A percentile compares a stretch with the other conserved stretches of the same genome.
These are phyloP conservation scores for Scrobipalpa costella DNA, from an alignment of 2,888 invertebrate species.

Conservation along the genomic window DNA sequence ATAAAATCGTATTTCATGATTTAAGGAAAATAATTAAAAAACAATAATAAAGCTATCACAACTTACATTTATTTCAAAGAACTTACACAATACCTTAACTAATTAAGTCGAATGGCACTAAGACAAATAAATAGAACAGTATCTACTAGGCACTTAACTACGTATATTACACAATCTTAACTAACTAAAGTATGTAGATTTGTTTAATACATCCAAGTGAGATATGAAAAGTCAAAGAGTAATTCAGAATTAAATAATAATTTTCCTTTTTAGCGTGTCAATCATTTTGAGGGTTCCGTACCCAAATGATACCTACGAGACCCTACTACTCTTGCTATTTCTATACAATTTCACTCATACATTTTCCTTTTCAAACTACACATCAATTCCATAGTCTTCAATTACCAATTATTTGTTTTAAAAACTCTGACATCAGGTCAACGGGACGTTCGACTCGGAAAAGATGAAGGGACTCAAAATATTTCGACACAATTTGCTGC, in stretches of 20 bases:
- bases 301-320: no score
- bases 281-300: no score
- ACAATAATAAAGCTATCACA: not conserved
- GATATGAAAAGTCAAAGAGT: not conserved
- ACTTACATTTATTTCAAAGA: slow-evolving; percentile 22
- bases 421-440: no score
- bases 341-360: no score
- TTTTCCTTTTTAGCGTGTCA: no score
- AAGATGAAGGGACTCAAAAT: no score
- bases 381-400: not conserved
- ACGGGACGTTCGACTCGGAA: no score
- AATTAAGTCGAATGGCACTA: slow-evolving; percentile 32
- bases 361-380: not conserved
- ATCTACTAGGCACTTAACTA: not conserved
- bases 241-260: not conserved
- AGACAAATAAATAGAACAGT: slow-evolving; percentile 20
- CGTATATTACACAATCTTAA: not conserved
- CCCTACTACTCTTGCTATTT: no score
- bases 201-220: not conserved
- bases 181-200: not conserved
- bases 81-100: slow-evolving; percentile 23
- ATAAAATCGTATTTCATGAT: no score
- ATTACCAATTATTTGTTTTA: no score
- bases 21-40: not conserved
- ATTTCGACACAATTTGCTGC: no score